phyloP scores from a whole-genome alignment of 2,113 vertebrate species.

The Neolamprologus longior region DNA sequence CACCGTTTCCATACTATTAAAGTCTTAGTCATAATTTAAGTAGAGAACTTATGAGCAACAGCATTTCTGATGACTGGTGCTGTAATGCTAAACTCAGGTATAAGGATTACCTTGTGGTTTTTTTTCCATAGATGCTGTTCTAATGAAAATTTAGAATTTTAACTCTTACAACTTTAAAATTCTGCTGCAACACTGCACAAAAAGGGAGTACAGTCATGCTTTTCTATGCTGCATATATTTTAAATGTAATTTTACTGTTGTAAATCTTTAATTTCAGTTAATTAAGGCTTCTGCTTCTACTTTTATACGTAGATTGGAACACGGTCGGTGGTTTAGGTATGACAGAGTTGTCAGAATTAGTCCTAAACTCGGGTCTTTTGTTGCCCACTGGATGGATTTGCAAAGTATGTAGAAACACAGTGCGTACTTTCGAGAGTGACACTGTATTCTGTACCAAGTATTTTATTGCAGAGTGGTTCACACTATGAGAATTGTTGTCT shows the following conservation, averaged over 20 bases:
- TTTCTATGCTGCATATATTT: neutral
- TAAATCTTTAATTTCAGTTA: neutral
- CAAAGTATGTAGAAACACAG: neutral
- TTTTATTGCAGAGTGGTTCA: neutral
- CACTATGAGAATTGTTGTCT: neutral
- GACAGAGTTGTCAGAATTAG: neutral
- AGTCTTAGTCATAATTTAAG: neutral
- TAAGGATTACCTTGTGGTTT: accelerated
- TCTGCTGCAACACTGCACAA: neutral
- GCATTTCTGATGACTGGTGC: neutral
- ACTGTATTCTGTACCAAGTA: neutral
- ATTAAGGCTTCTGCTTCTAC: neutral
- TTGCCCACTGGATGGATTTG: neutral
- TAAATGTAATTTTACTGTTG: neutral
- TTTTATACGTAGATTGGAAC: neutral
- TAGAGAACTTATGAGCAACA: neutral
- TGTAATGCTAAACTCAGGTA: neutral
- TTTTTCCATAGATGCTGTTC: neutral
- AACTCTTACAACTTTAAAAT: accelerated
- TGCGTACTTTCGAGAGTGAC: accelerated
- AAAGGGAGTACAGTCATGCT: accelerated
- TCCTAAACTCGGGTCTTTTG: neutral
- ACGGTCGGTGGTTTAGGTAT: neutral
- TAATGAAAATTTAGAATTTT: neutral
- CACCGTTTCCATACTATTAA: neutral